Percentiles rank a stretch among this genome's conserved stretches.
Conservation (phyloP, 2,888 invertebrate species). For the Platycheirus albimanus region DNA sequence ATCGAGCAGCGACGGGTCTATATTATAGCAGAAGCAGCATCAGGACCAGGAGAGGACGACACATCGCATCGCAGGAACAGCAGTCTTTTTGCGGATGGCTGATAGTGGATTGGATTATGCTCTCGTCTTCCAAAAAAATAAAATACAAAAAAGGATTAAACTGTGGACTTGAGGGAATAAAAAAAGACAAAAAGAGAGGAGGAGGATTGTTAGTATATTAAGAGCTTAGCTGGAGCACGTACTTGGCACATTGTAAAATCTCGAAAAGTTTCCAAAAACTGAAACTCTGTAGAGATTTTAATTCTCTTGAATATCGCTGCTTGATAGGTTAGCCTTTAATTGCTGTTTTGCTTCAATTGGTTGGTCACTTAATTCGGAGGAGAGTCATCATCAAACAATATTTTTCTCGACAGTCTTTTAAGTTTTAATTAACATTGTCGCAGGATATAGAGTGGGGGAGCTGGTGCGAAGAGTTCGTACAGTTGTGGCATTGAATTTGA, state of each 20-base stretch:
- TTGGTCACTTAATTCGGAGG: constrained; percentile 40
- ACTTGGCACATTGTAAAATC: constrained; percentile 70
- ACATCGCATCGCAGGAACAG: no score
- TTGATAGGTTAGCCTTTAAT: constrained; percentile 54
- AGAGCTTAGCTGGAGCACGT: constrained; percentile 61
- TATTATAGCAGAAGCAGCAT: neutral
- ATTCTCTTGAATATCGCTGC: constrained; percentile 28
- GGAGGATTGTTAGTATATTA: constrained; percentile 52
- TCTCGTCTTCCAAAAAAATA: neutral
- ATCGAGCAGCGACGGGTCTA: no score
- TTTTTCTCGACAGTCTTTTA: constrained; percentile 8
- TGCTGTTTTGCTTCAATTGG: constrained; percentile 55
- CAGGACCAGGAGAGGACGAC: constrained; percentile 1
- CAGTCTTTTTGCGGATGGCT: neutral
- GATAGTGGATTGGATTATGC: constrained; percentile 19
- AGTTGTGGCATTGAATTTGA: no score
- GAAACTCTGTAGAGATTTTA: constrained; percentile 23
- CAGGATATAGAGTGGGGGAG: no score
- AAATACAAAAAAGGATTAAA: constrained; percentile 1
- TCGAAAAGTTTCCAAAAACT: constrained; percentile 41
- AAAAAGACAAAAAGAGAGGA: neutral
- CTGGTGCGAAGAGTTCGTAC: no score
- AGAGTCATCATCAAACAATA: constrained; percentile 27
- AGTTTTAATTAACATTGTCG: constrained; percentile 30
- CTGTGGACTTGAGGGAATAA: neutral